These are phyloP conservation scores for Eupithecia inturbata DNA, from an alignment of 2,888 invertebrate genomes.

Conservation along the genomic window DNA sequence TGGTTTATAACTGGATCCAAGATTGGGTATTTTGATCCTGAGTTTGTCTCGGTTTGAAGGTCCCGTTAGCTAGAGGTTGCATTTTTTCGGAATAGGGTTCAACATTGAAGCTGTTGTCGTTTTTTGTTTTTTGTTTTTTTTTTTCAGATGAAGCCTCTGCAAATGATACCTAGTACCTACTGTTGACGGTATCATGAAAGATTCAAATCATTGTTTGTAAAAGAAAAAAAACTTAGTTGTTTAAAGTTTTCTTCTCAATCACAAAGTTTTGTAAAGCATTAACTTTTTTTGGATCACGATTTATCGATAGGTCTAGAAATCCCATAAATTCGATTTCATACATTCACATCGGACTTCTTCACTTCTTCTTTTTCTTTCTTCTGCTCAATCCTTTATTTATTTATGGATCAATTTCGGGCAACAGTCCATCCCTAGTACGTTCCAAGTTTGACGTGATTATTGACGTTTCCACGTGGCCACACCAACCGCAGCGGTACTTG, in stretches of 20 bases:
- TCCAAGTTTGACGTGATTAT: constrained; percentile 11
- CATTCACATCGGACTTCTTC: no score
- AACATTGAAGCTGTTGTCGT: not conserved
- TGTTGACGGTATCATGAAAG: not conserved
- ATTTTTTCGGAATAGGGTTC: constrained; percentile 15
- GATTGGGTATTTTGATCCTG: constrained; percentile 33
- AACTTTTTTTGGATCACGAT: no score
- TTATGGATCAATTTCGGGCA: not conserved
- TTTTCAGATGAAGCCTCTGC: not conserved
- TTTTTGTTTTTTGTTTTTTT: not conserved
- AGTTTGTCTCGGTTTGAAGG: constrained; percentile 20
- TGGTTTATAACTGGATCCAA: constrained; percentile 34
- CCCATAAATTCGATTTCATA: no score
- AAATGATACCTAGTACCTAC: not conserved
- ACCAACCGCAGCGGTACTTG: constrained; percentile 34
- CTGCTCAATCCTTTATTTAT: not conserved
- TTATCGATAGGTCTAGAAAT: no score
- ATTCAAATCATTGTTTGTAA: no score
- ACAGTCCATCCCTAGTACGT: constrained; percentile 3
- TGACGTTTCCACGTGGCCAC: constrained; percentile 40
- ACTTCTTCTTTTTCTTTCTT: no score
- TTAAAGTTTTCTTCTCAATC: not conserved
- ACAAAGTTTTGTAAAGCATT: no score
- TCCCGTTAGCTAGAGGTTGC: constrained; percentile 36
- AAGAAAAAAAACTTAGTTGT: not conserved